phyloP scores from a whole-genome alignment of 2,113 vertebrate species.

The Pleuronectes platessa region DNA sequence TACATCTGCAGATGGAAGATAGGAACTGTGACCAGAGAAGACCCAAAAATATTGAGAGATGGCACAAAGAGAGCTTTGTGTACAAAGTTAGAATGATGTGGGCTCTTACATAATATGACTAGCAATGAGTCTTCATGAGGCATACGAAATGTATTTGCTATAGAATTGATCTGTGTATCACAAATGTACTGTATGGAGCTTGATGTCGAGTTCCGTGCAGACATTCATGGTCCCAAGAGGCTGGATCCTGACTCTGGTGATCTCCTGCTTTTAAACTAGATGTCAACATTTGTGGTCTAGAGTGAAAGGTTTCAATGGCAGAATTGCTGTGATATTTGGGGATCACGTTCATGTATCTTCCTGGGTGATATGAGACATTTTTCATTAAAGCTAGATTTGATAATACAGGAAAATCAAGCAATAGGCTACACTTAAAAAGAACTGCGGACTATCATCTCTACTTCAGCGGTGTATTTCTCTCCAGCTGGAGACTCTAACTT shows the following conservation, averaged over 20 bases:
- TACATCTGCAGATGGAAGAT: neutral
- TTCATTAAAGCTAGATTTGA: too few relatives aligned
- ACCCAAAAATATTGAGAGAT: neutral
- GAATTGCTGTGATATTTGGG: neutral
- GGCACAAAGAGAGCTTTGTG: neutral
- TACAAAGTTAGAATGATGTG: neutral
- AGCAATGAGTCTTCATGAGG: neutral
- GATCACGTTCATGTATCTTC: neutral
- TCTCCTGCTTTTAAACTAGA: neutral
- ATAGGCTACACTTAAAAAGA: too few relatives aligned
- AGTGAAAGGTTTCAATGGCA: neutral
- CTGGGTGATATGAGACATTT: too few relatives aligned
- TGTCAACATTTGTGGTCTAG: neutral
- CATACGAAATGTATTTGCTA: neutral
- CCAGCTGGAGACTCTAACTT: too few relatives aligned
- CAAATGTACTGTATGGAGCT: neutral
- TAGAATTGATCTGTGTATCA: neutral
- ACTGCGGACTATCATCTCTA: too few relatives aligned
- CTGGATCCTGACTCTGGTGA: neutral
- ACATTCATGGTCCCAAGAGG: neutral
- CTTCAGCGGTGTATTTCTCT: too few relatives aligned
- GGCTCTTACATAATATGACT: conserved; percentile 1
- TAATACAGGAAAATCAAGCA: too few relatives aligned
- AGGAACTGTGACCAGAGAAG: neutral
- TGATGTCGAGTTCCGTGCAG: neutral